Evolutionary conservation across 92 coral and sea anemone species (phyloP), one percentile per base, ranked within the genome.

Genomic region (Actinostola sp.): DNA sequence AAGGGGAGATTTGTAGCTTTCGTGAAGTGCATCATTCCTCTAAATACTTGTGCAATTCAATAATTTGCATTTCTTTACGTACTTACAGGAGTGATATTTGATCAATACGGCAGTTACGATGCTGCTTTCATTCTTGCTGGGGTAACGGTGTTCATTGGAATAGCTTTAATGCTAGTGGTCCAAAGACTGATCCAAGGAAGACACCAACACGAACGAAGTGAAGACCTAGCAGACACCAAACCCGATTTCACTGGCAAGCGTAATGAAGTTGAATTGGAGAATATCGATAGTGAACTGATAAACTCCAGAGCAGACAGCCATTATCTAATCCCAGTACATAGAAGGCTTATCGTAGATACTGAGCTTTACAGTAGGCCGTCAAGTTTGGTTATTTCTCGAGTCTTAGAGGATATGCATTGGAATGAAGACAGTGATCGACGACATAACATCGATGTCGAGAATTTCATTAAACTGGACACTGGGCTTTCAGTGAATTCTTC

Each of bases 51-150:
- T n/a, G n/a, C n/a, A n/a, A n/a, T n/a, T n/a, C n/a, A n/a, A n/a
- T n/a, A n/a, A n/a, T n/a, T n/a, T n/a, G n/a, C n/a, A n/a, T 28
- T 6, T 42, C 31, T 43, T 66, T 21, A 1, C 41, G 7, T 38
- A 19, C 7, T 63, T 71, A 15, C 57, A 86, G 91, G 91, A 13
- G 71, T 81, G 14, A 81, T 86, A 27, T 86, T 68, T 55, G 91
- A 86, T 66, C 33, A 44, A 21, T 76, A 29, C 43, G 80, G 87
- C 31, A 81, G 81, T 62, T 86, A 86, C 64, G 75, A 72, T 67
- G 70, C 81, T 9, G 91, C 91, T 25, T 86, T 86, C 41, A 45
- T 61, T 36, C 91, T 86, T 32, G 73, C 87, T 29, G 87, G 87
- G 24, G 82, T 70, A 10, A 44, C 85, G 4, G 56, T 72, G 45